Evolutionary conservation across 2,797 vertebrate genomes (phyloP).

Genomic region (Tachyglossus aculeatus): DNA sequence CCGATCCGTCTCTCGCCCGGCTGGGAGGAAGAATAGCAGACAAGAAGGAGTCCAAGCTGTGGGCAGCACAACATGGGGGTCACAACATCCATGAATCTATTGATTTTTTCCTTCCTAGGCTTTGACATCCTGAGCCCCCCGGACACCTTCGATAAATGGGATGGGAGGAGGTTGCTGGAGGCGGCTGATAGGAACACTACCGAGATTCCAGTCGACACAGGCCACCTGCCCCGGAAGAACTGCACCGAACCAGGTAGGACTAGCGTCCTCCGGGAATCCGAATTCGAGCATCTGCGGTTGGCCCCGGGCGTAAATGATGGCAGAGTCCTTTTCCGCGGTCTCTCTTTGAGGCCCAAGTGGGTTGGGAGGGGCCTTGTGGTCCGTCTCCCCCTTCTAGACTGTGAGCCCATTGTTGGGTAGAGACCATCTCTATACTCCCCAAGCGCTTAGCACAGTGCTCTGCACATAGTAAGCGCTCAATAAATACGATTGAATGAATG

Average conservation of each 20-base stretch:
- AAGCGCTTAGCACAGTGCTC: no score
- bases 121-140: slow-evolving; percentile 70
- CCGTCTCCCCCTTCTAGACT: no score
- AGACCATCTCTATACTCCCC: no score
- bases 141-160: slow-evolving; percentile 72
- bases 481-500: no score
- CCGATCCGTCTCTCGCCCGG: not conserved
- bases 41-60: not conserved
- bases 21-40: not conserved
- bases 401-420: no score
- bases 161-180: slow-evolving; percentile 82
- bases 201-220: slow-evolving; percentile 62
- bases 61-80: rapidly evolving
- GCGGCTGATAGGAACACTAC: slow-evolving; percentile 73
- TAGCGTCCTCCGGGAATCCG: not conserved
- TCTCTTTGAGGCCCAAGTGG: slow-evolving; percentile 2
- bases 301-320: not conserved
- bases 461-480: no score
- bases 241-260: slow-evolving; percentile 89
- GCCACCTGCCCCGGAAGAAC: slow-evolving; percentile 75
- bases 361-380: no score
- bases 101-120: slow-evolving; percentile 67
- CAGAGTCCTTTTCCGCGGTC: not conserved
- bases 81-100: rapidly evolving
- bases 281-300: not conserved